These are phyloP conservation scores for Elaphurus davidianus DNA, from an alignment of 2,113 vertebrate species.

Conservation along the genomic window DNA sequence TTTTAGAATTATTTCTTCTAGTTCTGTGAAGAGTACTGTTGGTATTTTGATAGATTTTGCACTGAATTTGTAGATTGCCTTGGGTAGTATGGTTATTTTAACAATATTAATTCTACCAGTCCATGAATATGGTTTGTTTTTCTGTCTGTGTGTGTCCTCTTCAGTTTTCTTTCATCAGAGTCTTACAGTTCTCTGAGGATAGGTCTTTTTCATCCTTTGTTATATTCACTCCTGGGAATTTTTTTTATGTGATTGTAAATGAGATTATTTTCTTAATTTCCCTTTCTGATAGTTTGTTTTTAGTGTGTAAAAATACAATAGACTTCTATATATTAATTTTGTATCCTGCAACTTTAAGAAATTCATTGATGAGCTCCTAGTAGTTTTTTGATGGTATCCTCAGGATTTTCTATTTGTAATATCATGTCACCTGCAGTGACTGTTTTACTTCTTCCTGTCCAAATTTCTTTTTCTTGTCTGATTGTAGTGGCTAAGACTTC, in stretches of 20 bases:
- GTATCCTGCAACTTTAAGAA: not conserved
- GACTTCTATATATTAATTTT: not conserved
- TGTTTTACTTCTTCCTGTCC: not conserved
- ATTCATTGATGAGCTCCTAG: not conserved
- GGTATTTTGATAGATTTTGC: not conserved
- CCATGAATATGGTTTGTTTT: not conserved
- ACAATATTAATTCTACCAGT: not conserved
- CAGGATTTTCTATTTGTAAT: not conserved
- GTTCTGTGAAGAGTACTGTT: not conserved
- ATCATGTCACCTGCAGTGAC: not conserved
- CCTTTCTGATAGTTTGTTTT: not conserved
- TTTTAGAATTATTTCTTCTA: not conserved
- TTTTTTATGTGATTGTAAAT: not conserved
- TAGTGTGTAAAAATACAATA: not conserved
- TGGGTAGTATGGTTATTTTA: not conserved
- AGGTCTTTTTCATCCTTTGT: not conserved
- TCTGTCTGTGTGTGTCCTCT: not conserved
- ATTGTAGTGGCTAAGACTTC: not conserved
- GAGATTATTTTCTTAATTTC: not conserved
- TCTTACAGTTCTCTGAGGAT: not conserved
- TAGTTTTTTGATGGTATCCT: not conserved
- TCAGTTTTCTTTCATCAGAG: not conserved
- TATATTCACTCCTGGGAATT: not conserved
- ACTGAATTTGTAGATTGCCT: not conserved
- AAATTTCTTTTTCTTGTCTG: not conserved